Evolutionary conservation across 2,888 invertebrate species (phyloP), one percentile per base, ranked within the genome.

Genomic region (Drosophila gaucha): DNA sequence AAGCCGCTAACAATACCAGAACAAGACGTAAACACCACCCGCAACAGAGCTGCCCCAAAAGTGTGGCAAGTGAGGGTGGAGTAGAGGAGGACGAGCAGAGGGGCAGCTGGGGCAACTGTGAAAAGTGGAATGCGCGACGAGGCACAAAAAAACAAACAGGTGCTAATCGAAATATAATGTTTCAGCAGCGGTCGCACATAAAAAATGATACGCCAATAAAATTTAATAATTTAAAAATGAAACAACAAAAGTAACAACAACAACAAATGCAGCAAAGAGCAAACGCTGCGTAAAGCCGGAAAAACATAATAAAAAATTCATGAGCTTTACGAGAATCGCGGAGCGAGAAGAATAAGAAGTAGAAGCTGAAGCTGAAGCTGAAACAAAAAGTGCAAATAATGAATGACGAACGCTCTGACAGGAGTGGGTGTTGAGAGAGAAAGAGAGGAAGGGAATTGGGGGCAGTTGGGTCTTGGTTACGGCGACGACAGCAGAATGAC

Each of bases 101-200:
- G 31, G n/a, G 31, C 12, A 4, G 31, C 16, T n/a, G 22, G 6
- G 49, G 28, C 30, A 38, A 5, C 22, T 12, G 46, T 60, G 55
- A 47, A 57, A 60, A 64, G 55, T 59, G 59, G 46, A 69, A 64
- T 31, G 69, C 30, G 76, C 52, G 64, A 50, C 38, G 50, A 58
- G 35, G 52, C 58, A 43, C 58, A 59, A 57, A 39, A 55, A 65
- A 41, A 66, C 80, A 89, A 88, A 88, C 87, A 87, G 89, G 87
- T 87, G 87, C 86, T 87, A 87, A 89, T 85, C 89, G 89, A 89
- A 88, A 87, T 80, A 89, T 89, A 88, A 88, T 87, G 87, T 85
- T 87, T 76, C 74, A 66, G 72, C 76, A 64, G 80, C 79, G 87
- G 66, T 87, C 82, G 83, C 70, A 66, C 74, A 82, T 85, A 80